Evolutionary conservation across 1,140 invertebrate species (phyloP).

Genomic region (Pentalonia nigronervosa): DNA sequence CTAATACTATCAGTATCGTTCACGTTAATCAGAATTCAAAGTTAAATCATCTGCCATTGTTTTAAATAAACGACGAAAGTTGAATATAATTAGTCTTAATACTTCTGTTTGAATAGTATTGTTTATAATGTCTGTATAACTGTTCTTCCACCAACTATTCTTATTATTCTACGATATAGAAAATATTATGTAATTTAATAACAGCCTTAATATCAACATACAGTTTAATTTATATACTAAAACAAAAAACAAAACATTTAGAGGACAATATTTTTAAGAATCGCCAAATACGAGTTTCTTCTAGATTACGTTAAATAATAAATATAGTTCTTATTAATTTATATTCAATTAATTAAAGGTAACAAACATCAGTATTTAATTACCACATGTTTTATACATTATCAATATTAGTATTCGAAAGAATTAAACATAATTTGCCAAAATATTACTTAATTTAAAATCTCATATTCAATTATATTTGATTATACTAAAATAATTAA

Average conservation of each 20-base stretch:
- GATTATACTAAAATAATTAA: not conserved
- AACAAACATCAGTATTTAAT: not conserved
- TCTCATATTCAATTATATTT: not conserved
- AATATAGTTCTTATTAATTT: not conserved
- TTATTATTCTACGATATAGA: not conserved
- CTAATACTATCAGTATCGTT: not conserved
- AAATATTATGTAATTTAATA: not conserved
- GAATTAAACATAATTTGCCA: too few species aligned
- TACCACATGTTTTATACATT: not conserved
- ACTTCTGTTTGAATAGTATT: not conserved
- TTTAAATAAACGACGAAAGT: not conserved
- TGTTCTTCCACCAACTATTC: not conserved
- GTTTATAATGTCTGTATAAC: not conserved
- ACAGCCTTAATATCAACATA: fast-evolving
- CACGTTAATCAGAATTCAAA: not conserved
- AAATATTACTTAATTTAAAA: not conserved
- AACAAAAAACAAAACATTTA: not conserved
- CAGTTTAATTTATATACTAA: not conserved
- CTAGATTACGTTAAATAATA: not conserved
- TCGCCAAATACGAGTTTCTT: not conserved
- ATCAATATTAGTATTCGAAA: not conserved
- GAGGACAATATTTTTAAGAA: not conserved
- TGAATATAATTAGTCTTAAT: not conserved
- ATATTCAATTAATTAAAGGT: not conserved
- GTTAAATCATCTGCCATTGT: not conserved